A percentile compares a stretch with the other conserved stretches of the same genome.
Evolutionary conservation across 2,888 invertebrate species (phyloP).

Genomic region (Embidobia sp.): DNA sequence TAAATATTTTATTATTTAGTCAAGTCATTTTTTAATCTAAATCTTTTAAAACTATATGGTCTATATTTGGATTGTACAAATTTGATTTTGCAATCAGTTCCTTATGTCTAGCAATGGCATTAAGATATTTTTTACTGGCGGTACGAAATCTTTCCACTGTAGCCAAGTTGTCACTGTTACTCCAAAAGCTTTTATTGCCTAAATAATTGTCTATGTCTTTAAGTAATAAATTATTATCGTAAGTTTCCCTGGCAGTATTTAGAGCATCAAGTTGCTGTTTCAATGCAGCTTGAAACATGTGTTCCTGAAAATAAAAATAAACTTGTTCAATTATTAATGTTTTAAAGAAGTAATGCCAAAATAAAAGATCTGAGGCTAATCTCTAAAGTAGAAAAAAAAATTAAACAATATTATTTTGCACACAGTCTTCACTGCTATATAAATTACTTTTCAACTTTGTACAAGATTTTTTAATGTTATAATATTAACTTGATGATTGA

Average conservation of each 20-base stretch:
- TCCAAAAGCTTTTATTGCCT: background rate
- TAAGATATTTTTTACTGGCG: background rate
- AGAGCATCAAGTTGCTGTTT: conserved; percentile 43
- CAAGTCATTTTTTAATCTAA: too few species aligned
- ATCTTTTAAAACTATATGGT: background rate
- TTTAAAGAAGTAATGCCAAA: too few species aligned
- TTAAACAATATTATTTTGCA: too few species aligned
- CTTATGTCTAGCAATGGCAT: too few species aligned
- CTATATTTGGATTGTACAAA: conserved; percentile 24
- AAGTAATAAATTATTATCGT: background rate
- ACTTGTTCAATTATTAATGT: background rate
- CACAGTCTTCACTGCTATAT: too few species aligned
- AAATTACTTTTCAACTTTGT: too few species aligned
- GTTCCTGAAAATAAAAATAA: conserved; percentile 51
- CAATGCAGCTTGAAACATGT: conserved; percentile 49
- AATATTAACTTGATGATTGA: too few species aligned
- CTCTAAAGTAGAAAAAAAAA: too few species aligned
- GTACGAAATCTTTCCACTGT: background rate
- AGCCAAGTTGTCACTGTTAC: background rate
- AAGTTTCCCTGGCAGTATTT: background rate
- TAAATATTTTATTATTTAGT: too few species aligned
- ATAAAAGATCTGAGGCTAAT: too few species aligned
- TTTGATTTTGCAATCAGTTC: background rate
- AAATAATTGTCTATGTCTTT: background rate
- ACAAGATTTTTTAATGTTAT: too few species aligned